phyloP scores from a whole-genome alignment of 2,797 vertebrate genomes.

The Ptychadena robeensis region DNA sequence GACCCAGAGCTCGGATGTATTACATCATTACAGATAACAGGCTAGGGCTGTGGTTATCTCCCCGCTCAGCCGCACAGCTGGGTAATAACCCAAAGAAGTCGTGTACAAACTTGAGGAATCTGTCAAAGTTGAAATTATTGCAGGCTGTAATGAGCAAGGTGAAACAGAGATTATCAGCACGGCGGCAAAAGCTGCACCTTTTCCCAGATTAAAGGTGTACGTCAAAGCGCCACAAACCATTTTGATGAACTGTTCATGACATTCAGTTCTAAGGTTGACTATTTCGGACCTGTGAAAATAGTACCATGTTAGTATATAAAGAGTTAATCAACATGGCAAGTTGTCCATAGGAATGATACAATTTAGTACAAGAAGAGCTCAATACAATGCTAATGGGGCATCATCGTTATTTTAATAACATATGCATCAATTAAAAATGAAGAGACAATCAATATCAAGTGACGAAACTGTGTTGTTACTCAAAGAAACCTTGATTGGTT shows the following conservation, averaged over 20 bases:
- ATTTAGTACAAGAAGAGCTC: not conserved
- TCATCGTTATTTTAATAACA: not conserved
- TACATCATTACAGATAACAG: constrained; percentile 89
- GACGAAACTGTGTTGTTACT: not conserved
- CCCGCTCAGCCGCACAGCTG: constrained; percentile 84
- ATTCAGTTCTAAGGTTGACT: not conserved
- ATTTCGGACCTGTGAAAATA: not conserved
- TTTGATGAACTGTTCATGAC: not conserved
- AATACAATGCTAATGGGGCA: not conserved
- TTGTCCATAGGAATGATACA: not conserved
- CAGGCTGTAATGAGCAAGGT: constrained; percentile 78
- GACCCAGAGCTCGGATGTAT: constrained; percentile 80
- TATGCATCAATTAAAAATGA: too few relatives aligned
- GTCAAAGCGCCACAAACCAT: not conserved
- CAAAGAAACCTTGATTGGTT: not conserved
- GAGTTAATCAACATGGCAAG: not conserved
- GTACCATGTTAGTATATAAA: not conserved
- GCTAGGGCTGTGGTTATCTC: constrained; percentile 87
- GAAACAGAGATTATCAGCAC: constrained; percentile 80
- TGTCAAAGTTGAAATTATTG: constrained; percentile 82
- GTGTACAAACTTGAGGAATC: constrained; percentile 81
- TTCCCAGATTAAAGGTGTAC: constrained; percentile 9
- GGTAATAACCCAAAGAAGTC: constrained; percentile 76
- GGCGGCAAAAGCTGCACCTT: constrained; percentile 12
- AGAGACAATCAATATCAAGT: not conserved